These are phyloP conservation scores for Acanthochromis polyacanthus DNA, from an alignment of 2,113 vertebrate species.

Conservation along the genomic window DNA sequence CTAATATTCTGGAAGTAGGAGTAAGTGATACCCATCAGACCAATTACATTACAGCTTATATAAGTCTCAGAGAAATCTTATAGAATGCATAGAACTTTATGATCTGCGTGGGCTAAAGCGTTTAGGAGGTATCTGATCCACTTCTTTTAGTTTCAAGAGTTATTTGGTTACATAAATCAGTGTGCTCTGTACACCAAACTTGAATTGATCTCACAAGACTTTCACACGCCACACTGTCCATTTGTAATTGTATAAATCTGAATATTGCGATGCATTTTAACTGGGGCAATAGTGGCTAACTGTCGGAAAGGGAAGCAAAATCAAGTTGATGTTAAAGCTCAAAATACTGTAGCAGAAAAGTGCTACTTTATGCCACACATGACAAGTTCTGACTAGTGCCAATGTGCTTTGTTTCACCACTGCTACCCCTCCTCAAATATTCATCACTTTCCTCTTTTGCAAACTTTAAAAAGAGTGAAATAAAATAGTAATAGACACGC, in stretches of 20 bases:
- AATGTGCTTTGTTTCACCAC: constrained; percentile 19
- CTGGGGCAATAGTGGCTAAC: neutral
- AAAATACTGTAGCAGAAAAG: neutral
- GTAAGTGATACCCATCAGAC: neutral
- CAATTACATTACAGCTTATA: constrained; percentile 21
- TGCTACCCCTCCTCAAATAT: constrained; percentile 31
- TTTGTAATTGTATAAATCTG: neutral
- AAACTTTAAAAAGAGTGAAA: constrained; percentile 11
- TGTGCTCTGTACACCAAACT: neutral
- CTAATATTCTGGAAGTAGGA: neutral
- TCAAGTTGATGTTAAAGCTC: neutral
- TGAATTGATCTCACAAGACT: neutral
- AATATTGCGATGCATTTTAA: neutral
- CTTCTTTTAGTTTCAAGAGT: constrained; percentile 9
- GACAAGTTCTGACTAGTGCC: neutral
- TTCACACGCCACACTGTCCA: neutral
- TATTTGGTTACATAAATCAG: neutral
- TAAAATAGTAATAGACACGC: neutral
- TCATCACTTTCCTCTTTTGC: constrained; percentile 6
- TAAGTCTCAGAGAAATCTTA: constrained; percentile 3
- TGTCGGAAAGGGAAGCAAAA: neutral
- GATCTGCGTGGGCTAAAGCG: neutral
- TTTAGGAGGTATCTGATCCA: constrained; percentile 22
- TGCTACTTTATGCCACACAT: neutral
- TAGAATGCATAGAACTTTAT: neutral